Evolutionary conservation across 2,113 vertebrate species (phyloP).

Genomic region (Phaetusa simplex): DNA sequence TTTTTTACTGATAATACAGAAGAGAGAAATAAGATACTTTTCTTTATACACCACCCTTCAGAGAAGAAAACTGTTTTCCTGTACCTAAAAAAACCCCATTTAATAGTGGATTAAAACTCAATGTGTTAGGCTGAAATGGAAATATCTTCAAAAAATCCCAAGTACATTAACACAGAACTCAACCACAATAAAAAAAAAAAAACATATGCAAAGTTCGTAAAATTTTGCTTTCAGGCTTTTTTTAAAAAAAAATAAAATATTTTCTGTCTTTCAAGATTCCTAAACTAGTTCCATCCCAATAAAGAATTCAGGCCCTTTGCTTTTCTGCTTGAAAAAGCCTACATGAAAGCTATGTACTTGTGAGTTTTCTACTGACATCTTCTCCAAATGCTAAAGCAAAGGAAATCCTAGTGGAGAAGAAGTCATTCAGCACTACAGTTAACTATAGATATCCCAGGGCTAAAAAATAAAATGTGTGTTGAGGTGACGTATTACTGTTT

Average conservation of each 20-base stretch:
- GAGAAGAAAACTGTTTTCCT: neutral
- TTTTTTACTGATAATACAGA: neutral
- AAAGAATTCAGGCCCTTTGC: neutral
- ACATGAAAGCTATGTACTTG: neutral
- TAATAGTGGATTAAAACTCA: neutral
- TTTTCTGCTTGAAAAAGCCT: neutral
- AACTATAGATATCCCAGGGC: neutral
- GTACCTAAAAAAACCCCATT: accelerated
- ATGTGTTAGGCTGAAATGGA: neutral
- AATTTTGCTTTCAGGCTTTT: neutral
- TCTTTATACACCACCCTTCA: neutral
- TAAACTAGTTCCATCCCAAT: neutral
- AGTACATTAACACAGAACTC: neutral
- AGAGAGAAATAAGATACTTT: neutral
- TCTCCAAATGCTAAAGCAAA: neutral
- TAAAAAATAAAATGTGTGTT: neutral
- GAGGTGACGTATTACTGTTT: neutral
- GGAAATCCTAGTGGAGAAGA: neutral
- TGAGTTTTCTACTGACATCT: neutral
- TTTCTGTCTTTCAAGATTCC: neutral
- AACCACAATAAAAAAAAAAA: neutral
- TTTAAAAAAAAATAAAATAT: neutral
- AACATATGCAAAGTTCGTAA: neutral
- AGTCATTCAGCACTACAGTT: neutral
- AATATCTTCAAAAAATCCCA: neutral